These are phyloP conservation scores for Falco peregrinus DNA, from an alignment of 2,797 vertebrate genomes.

Conservation along the genomic window DNA sequence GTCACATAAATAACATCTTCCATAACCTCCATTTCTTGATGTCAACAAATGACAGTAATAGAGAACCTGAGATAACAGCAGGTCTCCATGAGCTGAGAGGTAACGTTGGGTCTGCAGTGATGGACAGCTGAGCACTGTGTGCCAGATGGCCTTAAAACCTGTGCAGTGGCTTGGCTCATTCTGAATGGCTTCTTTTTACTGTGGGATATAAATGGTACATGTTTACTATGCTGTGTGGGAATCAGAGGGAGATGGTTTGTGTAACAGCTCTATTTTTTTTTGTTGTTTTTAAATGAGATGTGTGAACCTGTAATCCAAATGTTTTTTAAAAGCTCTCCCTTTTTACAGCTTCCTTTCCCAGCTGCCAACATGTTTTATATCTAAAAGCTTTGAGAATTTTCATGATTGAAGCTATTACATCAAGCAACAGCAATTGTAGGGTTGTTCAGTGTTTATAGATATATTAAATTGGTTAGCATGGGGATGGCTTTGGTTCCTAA, in stretches of 20 bases:
- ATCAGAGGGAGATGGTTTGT: background rate
- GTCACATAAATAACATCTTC: background rate
- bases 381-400: background rate
- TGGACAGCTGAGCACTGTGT: background rate
- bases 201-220: background rate
- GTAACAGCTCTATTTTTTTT: background rate
- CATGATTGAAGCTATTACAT: background rate
- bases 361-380: background rate
- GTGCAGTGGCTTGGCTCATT: background rate
- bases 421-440: background rate
- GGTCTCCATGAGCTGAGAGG: background rate
- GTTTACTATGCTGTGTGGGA: background rate
- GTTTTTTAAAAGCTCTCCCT: background rate
- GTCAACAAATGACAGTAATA: slow-evolving; percentile 42
- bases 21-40: slow-evolving; percentile 24
- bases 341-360: background rate
- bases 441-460: background rate
- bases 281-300: background rate
- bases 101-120: background rate
- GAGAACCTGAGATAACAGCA: slow-evolving; percentile 13
- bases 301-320: background rate
- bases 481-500: background rate
- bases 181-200: background rate
- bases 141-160: slow-evolving; percentile 39
- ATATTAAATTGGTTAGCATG: background rate